phyloP scores from a whole-genome alignment of 2,113 vertebrate genomes.

The Melospiza melodia region DNA sequence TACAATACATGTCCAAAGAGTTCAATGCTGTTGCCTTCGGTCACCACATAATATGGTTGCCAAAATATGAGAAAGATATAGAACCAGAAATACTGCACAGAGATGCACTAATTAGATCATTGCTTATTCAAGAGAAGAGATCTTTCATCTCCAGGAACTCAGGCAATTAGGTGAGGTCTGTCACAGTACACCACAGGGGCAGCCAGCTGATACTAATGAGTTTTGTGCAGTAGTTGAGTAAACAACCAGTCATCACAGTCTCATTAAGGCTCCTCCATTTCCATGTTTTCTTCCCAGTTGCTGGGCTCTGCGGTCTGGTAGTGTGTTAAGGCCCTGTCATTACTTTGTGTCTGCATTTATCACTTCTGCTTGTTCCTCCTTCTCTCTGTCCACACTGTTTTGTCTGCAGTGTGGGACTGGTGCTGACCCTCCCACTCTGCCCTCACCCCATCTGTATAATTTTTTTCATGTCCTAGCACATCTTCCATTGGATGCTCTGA shows the following conservation, averaged over 20 bases:
- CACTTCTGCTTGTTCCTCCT: neutral
- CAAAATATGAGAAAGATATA: slow-evolving; percentile 24
- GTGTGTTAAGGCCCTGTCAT: neutral
- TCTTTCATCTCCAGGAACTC: slow-evolving; percentile 57
- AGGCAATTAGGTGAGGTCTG: slow-evolving; percentile 49
- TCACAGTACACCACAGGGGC: slow-evolving; percentile 28
- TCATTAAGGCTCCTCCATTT: slow-evolving; percentile 43
- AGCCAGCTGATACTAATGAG: slow-evolving; percentile 50
- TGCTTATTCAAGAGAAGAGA: slow-evolving; percentile 55
- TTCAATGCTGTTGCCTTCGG: slow-evolving; percentile 48
- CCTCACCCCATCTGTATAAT: neutral
- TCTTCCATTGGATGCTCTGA: neutral
- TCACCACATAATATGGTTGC: slow-evolving; percentile 23
- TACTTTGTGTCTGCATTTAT: neutral
- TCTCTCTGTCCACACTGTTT: neutral
- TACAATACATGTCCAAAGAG: neutral
- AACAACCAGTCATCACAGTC: slow-evolving; percentile 19
- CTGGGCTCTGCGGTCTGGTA: neutral
- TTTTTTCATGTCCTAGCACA: neutral
- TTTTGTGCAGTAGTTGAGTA: slow-evolving; percentile 54
- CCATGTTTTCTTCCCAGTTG: slow-evolving; percentile 22
- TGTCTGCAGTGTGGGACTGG: neutral
- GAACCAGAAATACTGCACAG: slow-evolving; percentile 38
- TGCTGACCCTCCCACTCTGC: neutral
- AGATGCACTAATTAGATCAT: slow-evolving; percentile 62